Evolutionary conservation across 2,797 vertebrate genomes (phyloP).

Genomic region (Chrysolophus pictus): DNA sequence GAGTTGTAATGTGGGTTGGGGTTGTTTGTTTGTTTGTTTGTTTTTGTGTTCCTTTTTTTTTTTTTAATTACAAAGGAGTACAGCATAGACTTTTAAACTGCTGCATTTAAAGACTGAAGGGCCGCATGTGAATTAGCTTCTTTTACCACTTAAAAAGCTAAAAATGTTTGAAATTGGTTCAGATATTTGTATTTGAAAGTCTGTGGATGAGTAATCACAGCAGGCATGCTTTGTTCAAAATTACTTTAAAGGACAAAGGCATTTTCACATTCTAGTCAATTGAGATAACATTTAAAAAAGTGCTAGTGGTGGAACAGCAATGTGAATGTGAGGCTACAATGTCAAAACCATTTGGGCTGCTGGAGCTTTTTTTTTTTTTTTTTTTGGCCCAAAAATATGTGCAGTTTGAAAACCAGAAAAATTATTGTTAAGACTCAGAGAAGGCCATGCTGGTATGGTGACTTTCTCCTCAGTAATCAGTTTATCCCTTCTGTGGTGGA

Average conservation of each 20-base stretch:
- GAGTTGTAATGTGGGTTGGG: neutral
- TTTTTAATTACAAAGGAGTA: neutral
- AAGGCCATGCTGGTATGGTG: fast-evolving
- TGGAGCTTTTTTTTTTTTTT: neutral
- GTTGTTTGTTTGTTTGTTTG: neutral
- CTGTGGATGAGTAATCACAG: conserved; percentile 48
- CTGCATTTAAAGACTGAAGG: conserved; percentile 35
- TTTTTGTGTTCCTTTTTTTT: neutral
- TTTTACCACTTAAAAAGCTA: conserved; percentile 45
- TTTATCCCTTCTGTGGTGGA: neutral
- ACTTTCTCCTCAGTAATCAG: neutral
- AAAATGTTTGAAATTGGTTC: conserved; percentile 43
- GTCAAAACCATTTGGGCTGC: neutral
- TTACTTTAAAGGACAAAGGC: conserved; percentile 53
- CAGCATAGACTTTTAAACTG: conserved; percentile 24
- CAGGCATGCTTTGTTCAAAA: conserved; percentile 43
- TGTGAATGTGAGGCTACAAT: neutral
- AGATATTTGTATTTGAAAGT: conserved; percentile 48
- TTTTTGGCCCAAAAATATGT: neutral
- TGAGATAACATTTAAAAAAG: neutral
- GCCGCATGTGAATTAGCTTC: conserved; percentile 33
- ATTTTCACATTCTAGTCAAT: conserved; percentile 42
- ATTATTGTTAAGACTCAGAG: neutral
- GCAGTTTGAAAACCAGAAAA: neutral
- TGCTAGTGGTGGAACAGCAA: conserved; percentile 19